Evolutionary conservation across 1,140 invertebrate genomes (phyloP).

Genomic region (Orchestia grillus): DNA sequence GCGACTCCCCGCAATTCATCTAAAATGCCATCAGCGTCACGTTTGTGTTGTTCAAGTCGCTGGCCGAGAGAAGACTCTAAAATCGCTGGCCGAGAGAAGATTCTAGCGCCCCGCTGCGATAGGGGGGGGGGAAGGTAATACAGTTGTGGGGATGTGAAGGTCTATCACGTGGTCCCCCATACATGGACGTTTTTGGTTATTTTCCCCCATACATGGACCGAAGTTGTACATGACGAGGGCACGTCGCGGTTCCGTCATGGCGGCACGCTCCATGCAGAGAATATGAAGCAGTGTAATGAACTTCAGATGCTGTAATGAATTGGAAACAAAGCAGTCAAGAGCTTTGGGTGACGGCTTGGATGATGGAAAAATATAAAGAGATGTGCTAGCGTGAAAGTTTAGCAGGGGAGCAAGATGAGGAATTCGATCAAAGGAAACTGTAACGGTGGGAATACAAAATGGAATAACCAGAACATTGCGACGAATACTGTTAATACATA

Average conservation of each 20-base stretch:
- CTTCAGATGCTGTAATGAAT: not conserved
- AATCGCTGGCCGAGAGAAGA: too few species aligned
- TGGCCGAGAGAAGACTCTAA: too few species aligned
- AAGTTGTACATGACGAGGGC: not conserved
- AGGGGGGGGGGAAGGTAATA: too few species aligned
- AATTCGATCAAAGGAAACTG: not conserved
- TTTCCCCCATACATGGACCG: too few species aligned
- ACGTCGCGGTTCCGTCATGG: not conserved
- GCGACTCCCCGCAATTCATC: not conserved
- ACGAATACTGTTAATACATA: too few species aligned
- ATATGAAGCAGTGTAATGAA: not conserved
- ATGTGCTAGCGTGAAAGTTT: not conserved
- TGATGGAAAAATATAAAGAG: too few species aligned
- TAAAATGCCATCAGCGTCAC: not conserved
- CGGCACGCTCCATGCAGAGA: not conserved
- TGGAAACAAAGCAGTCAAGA: not conserved
- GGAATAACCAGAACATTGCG: too few species aligned
- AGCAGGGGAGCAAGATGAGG: not conserved
- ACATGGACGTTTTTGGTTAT: too few species aligned
- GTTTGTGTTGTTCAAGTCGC: not conserved
- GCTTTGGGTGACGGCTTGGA: too few species aligned
- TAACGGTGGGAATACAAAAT: not conserved
- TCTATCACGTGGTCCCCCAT: too few species aligned
- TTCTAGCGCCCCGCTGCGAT: not conserved
- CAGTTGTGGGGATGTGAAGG: too few species aligned